Base-by-base conservation (phyloP, 2,113 vertebrate genomes). In the Hirundichthys speculiger region DNA sequence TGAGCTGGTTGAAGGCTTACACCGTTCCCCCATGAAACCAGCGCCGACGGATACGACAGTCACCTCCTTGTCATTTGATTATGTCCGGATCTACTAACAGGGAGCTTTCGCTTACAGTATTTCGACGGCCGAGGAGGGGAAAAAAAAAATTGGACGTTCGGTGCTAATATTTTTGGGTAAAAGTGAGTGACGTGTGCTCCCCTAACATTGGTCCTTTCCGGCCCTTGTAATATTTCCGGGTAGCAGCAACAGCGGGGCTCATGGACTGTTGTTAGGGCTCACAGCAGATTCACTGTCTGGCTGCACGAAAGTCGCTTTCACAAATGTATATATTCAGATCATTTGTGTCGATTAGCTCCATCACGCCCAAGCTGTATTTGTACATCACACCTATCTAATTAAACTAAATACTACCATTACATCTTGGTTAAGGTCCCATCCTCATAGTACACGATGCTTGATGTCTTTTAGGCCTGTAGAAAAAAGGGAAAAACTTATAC, bases 111-210 rank as follows among this genome's bases (percentile, higher is more conserved):
- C 51, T 34, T 41, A n/a, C 25, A 54, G 56, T 54, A 49, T 81
- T 84, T 84, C 80, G 63, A 84, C 81, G 85, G 75, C 69, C 69
- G 80, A 84, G 79, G 8, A 8, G 27, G 30, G 30, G 30, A 10
- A 76, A 65, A 78, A n/a, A 75, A 56, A 86, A 75, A 84, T 83
- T 82, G 80, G 68, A 80, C 77, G 76, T 74, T 88, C 89, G 88
- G 73, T 82, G 83, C 66, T 86, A 80, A 87, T 87, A 87, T 86
- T 88, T 89, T 86, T 75, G 79, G 86, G 87, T 77, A 89, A 89
- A 88, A 91, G 80, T 88, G 88, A 89, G 86, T 94, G 92, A 94
- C 93, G 93, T 92, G 90, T 88, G 91, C 89, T 83, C 90, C 75
- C 88, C 88, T 73, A 89, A 89, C 91, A 82, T 85, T 61, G 86